These are phyloP conservation scores for Chydorus sphaericus DNA, from an alignment of 2,888 invertebrate genomes.

Conservation along the genomic window DNA sequence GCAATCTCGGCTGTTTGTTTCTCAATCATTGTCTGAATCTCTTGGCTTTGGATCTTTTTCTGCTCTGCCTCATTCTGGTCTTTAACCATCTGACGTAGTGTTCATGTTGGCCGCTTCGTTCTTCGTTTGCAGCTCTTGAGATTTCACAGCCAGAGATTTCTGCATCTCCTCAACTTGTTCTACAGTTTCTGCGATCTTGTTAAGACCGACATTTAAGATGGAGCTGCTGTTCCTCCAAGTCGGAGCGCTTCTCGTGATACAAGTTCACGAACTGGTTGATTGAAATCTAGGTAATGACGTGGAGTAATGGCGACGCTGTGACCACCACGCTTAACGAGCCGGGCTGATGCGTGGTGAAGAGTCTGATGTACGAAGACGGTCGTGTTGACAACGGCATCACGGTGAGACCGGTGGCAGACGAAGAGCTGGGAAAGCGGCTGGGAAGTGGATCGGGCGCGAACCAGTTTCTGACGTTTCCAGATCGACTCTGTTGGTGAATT, in stretches of 20 bases:
- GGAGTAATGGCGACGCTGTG: slow-evolving; percentile 97
- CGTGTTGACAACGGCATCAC: slow-evolving; percentile 96
- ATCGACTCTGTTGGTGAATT: slow-evolving; percentile 91
- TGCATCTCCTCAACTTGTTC: slow-evolving; percentile 99
- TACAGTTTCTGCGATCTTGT: slow-evolving; percentile 97
- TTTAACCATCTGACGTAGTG: slow-evolving; percentile 95
- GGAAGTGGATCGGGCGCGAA: slow-evolving; percentile 76
- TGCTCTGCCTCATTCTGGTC: slow-evolving; percentile 99
- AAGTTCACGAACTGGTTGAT: slow-evolving; percentile 97
- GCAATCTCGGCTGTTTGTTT: slow-evolving; percentile 81
- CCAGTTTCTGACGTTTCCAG: no score
- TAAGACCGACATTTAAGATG: slow-evolving; percentile 96
- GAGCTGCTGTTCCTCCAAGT: slow-evolving; percentile 95
- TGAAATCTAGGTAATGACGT: slow-evolving; percentile 93
- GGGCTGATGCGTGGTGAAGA: slow-evolving; percentile 81
- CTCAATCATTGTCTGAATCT: slow-evolving; percentile 70
- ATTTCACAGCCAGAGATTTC: slow-evolving; percentile 89
- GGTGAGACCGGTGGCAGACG: slow-evolving; percentile 40
- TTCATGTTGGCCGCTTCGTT: slow-evolving; percentile 99
- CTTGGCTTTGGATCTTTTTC: slow-evolving; percentile 94
- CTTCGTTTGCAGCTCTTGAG: slow-evolving; percentile 62
- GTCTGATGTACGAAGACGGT: slow-evolving; percentile 98
- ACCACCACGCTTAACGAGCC: slow-evolving; percentile 79
- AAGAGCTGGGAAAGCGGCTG: slow-evolving; percentile 58
- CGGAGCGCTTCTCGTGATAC: slow-evolving; percentile 93